A percentile compares a stretch with the other conserved stretches of the same genome.
phyloP scores from a whole-genome alignment of 2,113 vertebrate species.

The Neodontobutis hainanensis region DNA sequence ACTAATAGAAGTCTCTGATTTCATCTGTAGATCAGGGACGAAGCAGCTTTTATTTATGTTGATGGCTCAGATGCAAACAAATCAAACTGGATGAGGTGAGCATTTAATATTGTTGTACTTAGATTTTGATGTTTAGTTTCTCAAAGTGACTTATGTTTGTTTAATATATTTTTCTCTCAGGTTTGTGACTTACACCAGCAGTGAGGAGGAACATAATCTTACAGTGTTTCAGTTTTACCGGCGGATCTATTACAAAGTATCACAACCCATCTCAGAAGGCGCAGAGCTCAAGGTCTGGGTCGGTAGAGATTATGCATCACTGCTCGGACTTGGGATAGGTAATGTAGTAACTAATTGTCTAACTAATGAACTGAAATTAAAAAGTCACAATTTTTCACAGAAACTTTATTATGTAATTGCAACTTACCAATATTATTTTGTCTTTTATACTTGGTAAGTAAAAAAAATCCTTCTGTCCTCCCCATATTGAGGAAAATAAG shows the following conservation, averaged over 20 bases:
- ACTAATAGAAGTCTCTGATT: background rate
- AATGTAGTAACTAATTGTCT: slow-evolving; percentile 14
- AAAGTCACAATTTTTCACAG: too few species aligned
- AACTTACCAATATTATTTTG: too few species aligned
- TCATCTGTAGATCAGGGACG: slow-evolving; percentile 59
- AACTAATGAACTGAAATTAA: too few species aligned
- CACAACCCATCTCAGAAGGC: slow-evolving; percentile 69
- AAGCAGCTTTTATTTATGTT: slow-evolving; percentile 71
- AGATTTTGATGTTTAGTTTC: background rate
- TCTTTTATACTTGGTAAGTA: too few species aligned
- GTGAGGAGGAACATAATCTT: slow-evolving; percentile 76
- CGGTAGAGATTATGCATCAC: slow-evolving; percentile 75
- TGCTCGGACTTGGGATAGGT: slow-evolving; percentile 76
- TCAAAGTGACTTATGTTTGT: background rate
- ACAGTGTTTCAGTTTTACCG: slow-evolving; percentile 77
- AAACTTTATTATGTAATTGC: too few species aligned
- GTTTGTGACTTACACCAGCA: slow-evolving; percentile 73
- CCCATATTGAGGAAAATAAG: too few species aligned
- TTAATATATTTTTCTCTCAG: slow-evolving; percentile 39
- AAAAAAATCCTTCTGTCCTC: too few species aligned
- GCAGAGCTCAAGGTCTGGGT: slow-evolving; percentile 78
- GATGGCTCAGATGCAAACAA: slow-evolving; percentile 78
- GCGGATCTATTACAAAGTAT: slow-evolving; percentile 78
- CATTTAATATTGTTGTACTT: background rate
- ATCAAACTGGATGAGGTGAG: slow-evolving; percentile 82